These are phyloP conservation scores for Indicator indicator DNA, from an alignment of 2,113 vertebrate species.

Conservation along the genomic window DNA sequence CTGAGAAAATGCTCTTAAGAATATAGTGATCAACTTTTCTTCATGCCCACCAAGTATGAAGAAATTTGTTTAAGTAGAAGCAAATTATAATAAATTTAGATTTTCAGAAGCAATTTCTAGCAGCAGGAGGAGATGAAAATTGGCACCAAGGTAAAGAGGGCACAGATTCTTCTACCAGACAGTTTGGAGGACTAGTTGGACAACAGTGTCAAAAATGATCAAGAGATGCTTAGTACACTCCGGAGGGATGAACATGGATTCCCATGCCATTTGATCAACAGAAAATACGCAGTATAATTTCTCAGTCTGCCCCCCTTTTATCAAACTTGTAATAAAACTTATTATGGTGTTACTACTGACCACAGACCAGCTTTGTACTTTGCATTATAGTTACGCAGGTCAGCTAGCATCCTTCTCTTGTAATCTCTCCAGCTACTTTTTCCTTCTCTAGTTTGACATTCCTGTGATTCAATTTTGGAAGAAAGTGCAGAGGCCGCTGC, in stretches of 20 bases:
- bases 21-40: background rate
- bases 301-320: background rate
- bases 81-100: background rate
- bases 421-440: background rate
- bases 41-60: background rate
- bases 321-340: background rate
- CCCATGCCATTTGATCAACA: background rate
- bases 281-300: background rate
- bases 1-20: background rate
- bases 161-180: accelerated
- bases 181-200: background rate
- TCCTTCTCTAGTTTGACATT: background rate
- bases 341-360: background rate
- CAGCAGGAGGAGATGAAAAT: background rate
- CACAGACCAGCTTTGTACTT: background rate
- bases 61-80: background rate
- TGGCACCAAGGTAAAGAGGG: background rate
- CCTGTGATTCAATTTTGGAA: background rate
- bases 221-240: accelerated
- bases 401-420: background rate
- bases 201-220: background rate
- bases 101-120: background rate
- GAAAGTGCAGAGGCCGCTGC: background rate
- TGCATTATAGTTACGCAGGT: background rate
- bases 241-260: background rate